phyloP scores from a whole-genome alignment of 92 coral and sea anemone genomes.

The Anthopleura xanthogrammica region DNA sequence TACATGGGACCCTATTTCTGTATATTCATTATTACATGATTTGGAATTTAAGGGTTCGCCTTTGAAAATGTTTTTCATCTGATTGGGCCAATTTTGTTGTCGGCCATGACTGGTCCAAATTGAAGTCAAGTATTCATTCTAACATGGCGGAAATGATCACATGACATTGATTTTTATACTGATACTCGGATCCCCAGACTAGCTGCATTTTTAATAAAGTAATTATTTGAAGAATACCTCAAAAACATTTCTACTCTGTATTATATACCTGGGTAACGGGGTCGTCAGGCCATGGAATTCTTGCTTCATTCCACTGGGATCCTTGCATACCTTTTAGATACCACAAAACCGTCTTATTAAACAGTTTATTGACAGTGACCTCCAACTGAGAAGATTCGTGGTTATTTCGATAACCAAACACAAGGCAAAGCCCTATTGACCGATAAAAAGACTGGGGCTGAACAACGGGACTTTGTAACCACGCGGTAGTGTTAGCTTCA shows the following conservation, averaged over 20 bases:
- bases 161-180: too few species aligned
- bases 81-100: too few species aligned
- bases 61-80: too few species aligned
- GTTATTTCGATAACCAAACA: neutral
- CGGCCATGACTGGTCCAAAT: too few species aligned
- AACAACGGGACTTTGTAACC: neutral
- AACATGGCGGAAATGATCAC: too few species aligned
- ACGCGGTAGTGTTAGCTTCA: neutral
- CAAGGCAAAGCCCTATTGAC: neutral
- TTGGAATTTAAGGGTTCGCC: too few species aligned
- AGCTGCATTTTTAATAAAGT: too few species aligned
- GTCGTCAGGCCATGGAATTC: neutral
- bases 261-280: neutral
- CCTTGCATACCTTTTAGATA: neutral
- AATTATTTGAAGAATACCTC: neutral
- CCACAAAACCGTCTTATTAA: neutral
- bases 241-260: neutral
- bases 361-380: neutral
- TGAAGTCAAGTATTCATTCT: too few species aligned
- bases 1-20: too few species aligned
- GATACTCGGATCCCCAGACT: too few species aligned
- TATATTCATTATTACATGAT: too few species aligned
- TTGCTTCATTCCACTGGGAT: conserved; percentile 5
- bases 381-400: neutral
- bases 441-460: conserved; percentile 3